Base-by-base conservation (phyloP, 2,888 invertebrate species). In the Caenorhabditis sulstoni region DNA sequence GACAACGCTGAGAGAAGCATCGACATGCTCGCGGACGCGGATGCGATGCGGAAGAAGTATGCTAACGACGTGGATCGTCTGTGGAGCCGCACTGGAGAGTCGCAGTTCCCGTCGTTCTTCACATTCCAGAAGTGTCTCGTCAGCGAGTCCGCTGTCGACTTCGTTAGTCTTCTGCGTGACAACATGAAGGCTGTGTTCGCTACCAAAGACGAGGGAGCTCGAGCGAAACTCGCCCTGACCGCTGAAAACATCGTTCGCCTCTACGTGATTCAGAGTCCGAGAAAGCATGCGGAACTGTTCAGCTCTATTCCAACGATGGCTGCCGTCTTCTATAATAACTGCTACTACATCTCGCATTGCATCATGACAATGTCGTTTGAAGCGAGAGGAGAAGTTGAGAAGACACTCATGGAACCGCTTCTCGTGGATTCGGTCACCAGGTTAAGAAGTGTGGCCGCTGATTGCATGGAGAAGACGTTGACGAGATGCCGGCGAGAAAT, bases 321-420 rank as follows among this genome's bases (percentile, higher is more conserved):
- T 9, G 87, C 85, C 14, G 66, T 89, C 1, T 89, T 86, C 78
- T 89, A 85, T 81, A 89, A 89, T 77, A 87, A 88, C 64, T 87
- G 86, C 55, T 85, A 89, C 57, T 89, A 85, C 77, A 77, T 89
- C 37, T 79, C 80, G n/a, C 87, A 89, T 67, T 80, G 81, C n/a
- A 78, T 86, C 3, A 80, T 85, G 71, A 76, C 84, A 16, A 41
- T 84, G 57, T 82, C 83, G 11, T 81, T 82, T 14, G 76, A 79
- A 50, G 62, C 75, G 11, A 23, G 23, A 3, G 23, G 29, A 20
- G 22, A 50, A 1, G 35, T 37, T n/a, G 64, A 79, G 37, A 79
- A 70, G 52, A 65, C 65, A 3, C 14, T 79, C 16, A 20, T 74
- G 23, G 79, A 79, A 50, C 75, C 83, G 20, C 57, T 85, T 9